Evolutionary conservation across 2,797 vertebrate genomes (phyloP), one percentile per base, ranked within the genome.

Genomic region (Syngnathus rostellatus): DNA sequence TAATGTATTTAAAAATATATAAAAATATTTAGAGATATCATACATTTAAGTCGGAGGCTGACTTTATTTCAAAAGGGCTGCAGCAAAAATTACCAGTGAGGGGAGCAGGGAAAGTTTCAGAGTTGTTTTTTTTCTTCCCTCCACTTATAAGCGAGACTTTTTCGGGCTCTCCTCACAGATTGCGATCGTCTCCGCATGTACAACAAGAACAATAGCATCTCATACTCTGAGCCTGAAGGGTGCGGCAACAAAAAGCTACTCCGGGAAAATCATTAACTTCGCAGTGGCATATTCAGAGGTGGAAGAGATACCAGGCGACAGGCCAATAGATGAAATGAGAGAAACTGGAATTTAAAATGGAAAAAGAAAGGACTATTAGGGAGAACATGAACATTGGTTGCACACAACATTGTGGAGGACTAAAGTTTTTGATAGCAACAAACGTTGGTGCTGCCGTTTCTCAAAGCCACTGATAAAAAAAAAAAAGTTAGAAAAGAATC

Each of bases 401-500:
- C 31, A 16, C 53, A 54, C 51, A 21, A 53, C 21, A 21, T 21
- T 31, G 23, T 55, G 23, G 5, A 31, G n/a, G 5, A 25, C 23
- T 25, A 31, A 55, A 31, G 31, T 31, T 31, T 31, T 31, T 31
- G 8, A 5, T 31, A 11, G 23, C 5, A 5, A 37, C 21, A 53
- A 8, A 19, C 23, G 11, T 25, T 14, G 48, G 48, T 50, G 48
- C 48, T 50, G 48, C 48, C 2, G 7, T 50, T 50, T 39, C 37
- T 21, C 58, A 60, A 17, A 39, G 31, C 37, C 4, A 39, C 31
- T 31, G 31, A 31, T 31, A 21, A 23, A 50, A 70, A 75, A 70
- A 23, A 75, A 63, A 70, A 53, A 77, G 71, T 74, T 65, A 77
- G 69, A 67, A 66, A 81, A 54, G 55, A 57, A 7, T 57, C 25